A percentile compares a stretch with the other conserved stretches of the same genome.
These are phyloP conservation scores for Ictidomys tridecemlineatus DNA, from an alignment of 2,113 vertebrate species.

Conservation along the genomic window DNA sequence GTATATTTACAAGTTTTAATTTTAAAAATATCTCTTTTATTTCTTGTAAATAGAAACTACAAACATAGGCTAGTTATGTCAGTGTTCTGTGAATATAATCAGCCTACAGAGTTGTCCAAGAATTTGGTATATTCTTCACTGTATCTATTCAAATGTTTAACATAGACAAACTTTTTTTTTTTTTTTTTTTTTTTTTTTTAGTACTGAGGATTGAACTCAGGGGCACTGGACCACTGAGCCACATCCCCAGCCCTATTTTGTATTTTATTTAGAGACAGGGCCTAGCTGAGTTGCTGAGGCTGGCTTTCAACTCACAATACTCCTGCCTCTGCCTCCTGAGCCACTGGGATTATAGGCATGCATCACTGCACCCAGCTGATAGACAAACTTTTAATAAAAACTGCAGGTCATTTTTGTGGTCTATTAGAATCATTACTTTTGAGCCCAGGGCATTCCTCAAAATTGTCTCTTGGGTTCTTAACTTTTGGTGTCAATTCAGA, in stretches of 20 bases:
- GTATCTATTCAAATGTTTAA: not conserved
- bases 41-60: not conserved
- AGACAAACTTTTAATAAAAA: not conserved
- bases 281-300: too few species aligned
- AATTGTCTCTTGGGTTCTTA: not conserved
- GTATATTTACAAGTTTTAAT: slow-evolving; percentile 25
- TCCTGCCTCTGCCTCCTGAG: too few species aligned
- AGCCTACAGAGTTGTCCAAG: not conserved
- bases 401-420: not conserved
- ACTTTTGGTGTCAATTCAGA: slow-evolving; percentile 37
- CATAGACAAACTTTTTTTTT: not conserved
- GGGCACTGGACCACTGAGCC: too few species aligned
- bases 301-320: too few species aligned
- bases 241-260: too few species aligned
- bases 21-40: not conserved
- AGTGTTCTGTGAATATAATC: not conserved
- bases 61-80: not conserved
- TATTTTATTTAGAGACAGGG: too few species aligned
- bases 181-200: too few species aligned
- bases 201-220: too few species aligned
- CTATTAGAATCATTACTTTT: slow-evolving; percentile 5
- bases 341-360: too few species aligned
- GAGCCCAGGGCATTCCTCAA: not conserved
- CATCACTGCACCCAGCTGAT: too few species aligned
- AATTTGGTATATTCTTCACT: not conserved